Conservation (phyloP, 2,888 invertebrate genomes). For the Microchrysa polita region DNA sequence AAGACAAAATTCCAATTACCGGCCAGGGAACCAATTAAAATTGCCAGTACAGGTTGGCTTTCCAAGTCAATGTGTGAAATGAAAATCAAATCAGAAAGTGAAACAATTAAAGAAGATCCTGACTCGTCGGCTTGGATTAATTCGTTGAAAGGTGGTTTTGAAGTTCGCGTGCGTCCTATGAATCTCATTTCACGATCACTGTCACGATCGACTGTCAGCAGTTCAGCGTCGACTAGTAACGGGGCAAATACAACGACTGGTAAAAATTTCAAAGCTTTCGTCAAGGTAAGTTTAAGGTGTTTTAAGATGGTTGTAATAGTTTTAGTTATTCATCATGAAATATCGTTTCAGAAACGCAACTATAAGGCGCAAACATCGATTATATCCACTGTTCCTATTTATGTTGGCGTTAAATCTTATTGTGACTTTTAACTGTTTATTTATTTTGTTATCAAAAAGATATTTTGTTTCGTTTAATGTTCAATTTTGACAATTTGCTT, state of each 20-base stretch:
- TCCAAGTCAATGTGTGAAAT: constrained; percentile 55
- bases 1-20: constrained; percentile 51
- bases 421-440: not conserved
- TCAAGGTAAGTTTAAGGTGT: constrained; percentile 56
- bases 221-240: constrained; percentile 38
- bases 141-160: constrained; percentile 56
- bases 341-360: constrained; percentile 54
- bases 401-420: constrained; percentile 42
- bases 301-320: not conserved
- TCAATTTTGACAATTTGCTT: too few relatives aligned
- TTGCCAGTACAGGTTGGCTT: constrained; percentile 58
- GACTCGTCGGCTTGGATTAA: constrained; percentile 54
- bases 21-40: constrained; percentile 43
- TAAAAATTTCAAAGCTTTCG: constrained; percentile 61
- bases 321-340: too few relatives aligned
- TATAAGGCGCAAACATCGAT: constrained; percentile 54
- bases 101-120: constrained; percentile 48
- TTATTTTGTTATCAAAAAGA: too few relatives aligned
- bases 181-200: constrained; percentile 50
- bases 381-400: constrained; percentile 52
- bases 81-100: constrained; percentile 50
- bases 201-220: not conserved
- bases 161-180: constrained; percentile 55
- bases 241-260: constrained; percentile 44
- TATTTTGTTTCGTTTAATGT: too few relatives aligned